These are phyloP conservation scores for Propithecus deckenii DNA, from an alignment of 2,797 vertebrate species.

Conservation along the genomic window DNA sequence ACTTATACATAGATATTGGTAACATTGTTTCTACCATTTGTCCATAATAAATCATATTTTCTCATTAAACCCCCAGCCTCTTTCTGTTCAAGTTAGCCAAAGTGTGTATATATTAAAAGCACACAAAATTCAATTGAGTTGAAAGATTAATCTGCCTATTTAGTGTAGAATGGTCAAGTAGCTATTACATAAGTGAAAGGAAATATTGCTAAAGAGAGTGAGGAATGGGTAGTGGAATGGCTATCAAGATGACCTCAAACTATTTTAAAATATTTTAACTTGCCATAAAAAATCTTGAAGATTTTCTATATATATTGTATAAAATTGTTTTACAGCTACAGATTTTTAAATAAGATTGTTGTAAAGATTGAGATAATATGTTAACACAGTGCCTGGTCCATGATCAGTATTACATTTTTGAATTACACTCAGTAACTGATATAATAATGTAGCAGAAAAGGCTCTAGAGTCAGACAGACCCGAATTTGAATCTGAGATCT, in stretches of 20 bases:
- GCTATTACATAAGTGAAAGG: neutral
- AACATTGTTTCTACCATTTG: conserved; percentile 1
- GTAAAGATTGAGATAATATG: neutral
- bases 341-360: neutral
- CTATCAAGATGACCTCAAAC: neutral
- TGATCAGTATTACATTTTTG: neutral
- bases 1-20: neutral
- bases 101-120: neutral
- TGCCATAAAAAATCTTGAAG: neutral
- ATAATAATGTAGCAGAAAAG: neutral
- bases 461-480: neutral
- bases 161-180: neutral
- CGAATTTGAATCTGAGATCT: neutral
- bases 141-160: neutral
- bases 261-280: conserved; percentile 21
- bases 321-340: neutral
- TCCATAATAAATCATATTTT: conserved; percentile 31
- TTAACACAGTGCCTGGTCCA: neutral
- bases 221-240: neutral
- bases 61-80: neutral
- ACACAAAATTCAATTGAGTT: neutral
- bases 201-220: neutral
- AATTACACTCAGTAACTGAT: neutral
- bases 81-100: neutral
- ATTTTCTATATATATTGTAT: neutral